Base-by-base conservation (phyloP, 2,888 invertebrate genomes). In the Acronicta alni region DNA sequence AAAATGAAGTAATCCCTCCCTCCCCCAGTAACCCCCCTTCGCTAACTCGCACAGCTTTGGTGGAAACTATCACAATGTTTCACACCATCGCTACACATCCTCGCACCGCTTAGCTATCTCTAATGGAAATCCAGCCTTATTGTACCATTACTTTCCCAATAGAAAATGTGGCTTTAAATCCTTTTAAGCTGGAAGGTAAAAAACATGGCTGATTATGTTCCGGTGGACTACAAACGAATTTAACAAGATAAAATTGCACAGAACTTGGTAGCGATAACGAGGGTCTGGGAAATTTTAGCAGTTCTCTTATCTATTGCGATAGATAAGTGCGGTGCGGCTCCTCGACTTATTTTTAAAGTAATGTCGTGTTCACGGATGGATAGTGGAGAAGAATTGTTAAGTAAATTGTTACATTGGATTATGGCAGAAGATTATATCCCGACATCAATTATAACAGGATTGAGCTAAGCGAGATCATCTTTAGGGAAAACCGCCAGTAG, bases 261-360 rank as follows among this genome's bases (percentile, higher is more conserved):
- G 65, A 75, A 76, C 57, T 78, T 67, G 41, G 43, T 16, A 8
- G 16, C 52, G 73, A 76, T 78, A 70, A 63, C 38, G 59, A 56
- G 46, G 43, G 72, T 49, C 58, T 60, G 45, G 51, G 47, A 61
- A 72, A 70, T 75, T 66, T 65, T 58, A 67, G 46, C 76, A 61
- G 57, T 56, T 59, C 38, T 18, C 65, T 78, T 75, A 79, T 77
- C 77, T 61, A 8, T 45, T 12, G 55, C 60, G 61, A 70, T 65
- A 78, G 62, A 65, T 78, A 78, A 73, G 46, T 61, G 47, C 18
- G 56, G 59, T 51, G 57, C 38, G 44, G 55, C 20, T 52, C 48
- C 44, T 26, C 39, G 10, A 35, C 16, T 45, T 70, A 54, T 57
- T 32, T 65, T 64, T 46, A 57, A 39, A 44, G 35, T 65, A 46